Evolutionary conservation across 2,888 invertebrate genomes (phyloP), one percentile per base, ranked within the genome.

Genomic region (Mesochorus sp.): DNA sequence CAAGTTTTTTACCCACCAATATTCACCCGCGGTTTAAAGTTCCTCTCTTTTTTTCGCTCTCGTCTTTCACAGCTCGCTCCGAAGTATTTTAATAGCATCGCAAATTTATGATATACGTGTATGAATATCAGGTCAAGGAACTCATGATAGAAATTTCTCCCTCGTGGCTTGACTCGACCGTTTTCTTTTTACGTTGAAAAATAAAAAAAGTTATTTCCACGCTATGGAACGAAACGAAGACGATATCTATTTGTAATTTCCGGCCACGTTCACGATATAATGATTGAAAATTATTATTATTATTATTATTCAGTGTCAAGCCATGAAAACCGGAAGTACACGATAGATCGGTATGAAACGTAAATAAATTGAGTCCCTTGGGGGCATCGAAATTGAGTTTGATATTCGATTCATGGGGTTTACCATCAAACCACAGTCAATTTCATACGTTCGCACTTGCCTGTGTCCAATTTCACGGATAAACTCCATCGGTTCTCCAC

Each of bases 371-470:
- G 81, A 80, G 79, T 82, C 75, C 82, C n/a, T n/a, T 76, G 74
- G 68, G 82, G 80, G 59, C 80, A 83, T 78, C 81, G 83, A 84
- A 84, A 85, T 87, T 84, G 80, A 79, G 70, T n/a, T 68, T 80
- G 61, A 81, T 82, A 64, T 62, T 51, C 68, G 66, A 57, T 68
- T 24, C n/a, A n/a, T 39, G 44, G 42, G 34, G 51, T 71, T 51
- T 49, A 57, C 34, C 24, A 12, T 37, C 47, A 14, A 42, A 10
- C 19, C 26, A 42, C 57, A 39, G 47, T 39, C 61, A 42, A 6
- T 17, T 6, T 79, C n/a, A 31, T 62, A 39, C 12, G 21, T 12
- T n/a, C 14, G 10, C 28, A 39, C 21, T 26, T 49, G 17, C 1
- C 21, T 44, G 71, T 70, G 75, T 42, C 57, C 77, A 76, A 79